Conservation (phyloP, 2,113 vertebrate species). For the Plectropomus leopardus region DNA sequence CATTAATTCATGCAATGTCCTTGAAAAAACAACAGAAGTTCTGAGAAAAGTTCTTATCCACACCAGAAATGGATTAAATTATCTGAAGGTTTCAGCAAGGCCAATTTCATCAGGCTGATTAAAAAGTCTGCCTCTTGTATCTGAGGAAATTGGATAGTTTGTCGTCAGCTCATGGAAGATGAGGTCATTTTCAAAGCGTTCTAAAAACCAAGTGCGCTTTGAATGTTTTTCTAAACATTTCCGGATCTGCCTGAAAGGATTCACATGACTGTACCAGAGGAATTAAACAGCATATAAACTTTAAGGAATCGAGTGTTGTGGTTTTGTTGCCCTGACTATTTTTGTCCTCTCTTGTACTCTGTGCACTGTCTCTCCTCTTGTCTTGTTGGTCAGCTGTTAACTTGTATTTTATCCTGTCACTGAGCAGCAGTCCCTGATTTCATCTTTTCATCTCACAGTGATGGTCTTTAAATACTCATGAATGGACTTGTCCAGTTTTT, state of each 20-base stretch:
- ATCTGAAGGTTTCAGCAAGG: not conserved
- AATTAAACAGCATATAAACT: conserved; percentile 44
- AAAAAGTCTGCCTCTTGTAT: not conserved
- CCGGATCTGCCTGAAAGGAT: conserved; percentile 16
- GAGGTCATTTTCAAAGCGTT: conserved; percentile 16
- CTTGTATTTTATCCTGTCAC: conserved; percentile 1
- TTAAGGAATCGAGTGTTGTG: conserved; percentile 4
- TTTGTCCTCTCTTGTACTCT: not conserved
- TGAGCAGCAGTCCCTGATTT: conserved; percentile 6
- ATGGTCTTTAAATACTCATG: not conserved
- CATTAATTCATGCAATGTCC: not conserved
- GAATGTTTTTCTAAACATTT: conserved; percentile 44
- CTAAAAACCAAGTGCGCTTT: conserved; percentile 28
- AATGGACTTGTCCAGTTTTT: not conserved
- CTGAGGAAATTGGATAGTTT: conserved; percentile 16
- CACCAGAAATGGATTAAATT: conserved; percentile 3
- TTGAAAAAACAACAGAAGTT: conserved; percentile 13
- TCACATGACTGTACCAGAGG: not conserved
- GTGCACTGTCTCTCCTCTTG: not conserved
- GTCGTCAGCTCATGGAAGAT: not conserved
- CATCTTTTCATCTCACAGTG: not conserved
- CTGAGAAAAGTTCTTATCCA: not conserved
- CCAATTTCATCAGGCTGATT: not conserved
- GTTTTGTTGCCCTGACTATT: conserved; percentile 29
- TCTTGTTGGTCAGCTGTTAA: not conserved